phyloP scores from a whole-genome alignment of 2,888 invertebrate species.

The Gisinianus flammeolus region DNA sequence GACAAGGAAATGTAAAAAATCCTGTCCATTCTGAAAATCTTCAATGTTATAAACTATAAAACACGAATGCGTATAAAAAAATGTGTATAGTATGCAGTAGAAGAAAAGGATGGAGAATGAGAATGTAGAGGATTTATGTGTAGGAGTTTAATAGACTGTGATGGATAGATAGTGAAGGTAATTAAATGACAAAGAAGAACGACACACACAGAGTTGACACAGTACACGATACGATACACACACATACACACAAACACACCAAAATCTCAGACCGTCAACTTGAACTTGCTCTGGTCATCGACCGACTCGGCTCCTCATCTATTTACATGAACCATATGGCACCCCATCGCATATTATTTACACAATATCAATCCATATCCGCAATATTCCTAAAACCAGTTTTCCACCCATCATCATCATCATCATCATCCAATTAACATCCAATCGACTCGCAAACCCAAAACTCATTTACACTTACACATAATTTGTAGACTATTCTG shows the following conservation, averaged over 20 bases:
- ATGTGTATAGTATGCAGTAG: background rate
- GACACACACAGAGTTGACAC: too few species aligned
- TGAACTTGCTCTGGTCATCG: background rate
- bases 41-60: background rate
- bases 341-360: background rate
- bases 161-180: too few species aligned
- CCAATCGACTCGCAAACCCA: too few species aligned
- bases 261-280: too few species aligned
- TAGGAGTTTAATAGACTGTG: too few species aligned
- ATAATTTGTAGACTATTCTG: background rate
- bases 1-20: background rate
- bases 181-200: background rate
- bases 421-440: too few species aligned
- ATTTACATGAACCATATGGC: background rate
- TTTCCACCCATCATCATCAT: too few species aligned
- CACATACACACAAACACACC: background rate
- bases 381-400: too few species aligned
- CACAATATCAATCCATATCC: background rate
- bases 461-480: background rate
- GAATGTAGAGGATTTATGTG: background rate
- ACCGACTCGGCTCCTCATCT: too few species aligned
- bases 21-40: background rate
- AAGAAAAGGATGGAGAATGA: background rate
- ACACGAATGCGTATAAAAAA: background rate
- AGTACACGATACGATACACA: background rate